Conservation (phyloP, 2,888 invertebrate species). For the Xestia xanthographa region DNA sequence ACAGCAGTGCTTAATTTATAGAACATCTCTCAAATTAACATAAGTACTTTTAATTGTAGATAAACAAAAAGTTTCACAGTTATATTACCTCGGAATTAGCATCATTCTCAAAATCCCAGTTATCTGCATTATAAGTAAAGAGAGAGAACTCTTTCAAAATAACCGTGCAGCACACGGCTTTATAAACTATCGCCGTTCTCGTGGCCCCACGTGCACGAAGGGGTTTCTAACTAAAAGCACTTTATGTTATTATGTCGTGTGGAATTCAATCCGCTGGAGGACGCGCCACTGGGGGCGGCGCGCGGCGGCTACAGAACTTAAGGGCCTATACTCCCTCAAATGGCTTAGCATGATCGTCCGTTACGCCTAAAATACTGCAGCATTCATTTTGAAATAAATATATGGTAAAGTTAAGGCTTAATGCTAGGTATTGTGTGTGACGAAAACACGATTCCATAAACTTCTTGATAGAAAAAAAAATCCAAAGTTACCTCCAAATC, state of each 20-base stretch:
- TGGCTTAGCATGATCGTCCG: no score
- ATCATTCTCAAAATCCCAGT: background rate
- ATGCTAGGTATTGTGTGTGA: no score
- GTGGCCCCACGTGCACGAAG: constrained; percentile 25
- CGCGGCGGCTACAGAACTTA: background rate
- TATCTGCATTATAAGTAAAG: background rate
- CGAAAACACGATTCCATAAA: no score
- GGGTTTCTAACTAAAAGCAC: constrained; percentile 53
- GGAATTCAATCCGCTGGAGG: constrained; percentile 45
- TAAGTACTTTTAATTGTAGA: no score
- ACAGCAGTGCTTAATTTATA: no score
- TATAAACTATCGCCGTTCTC: background rate
- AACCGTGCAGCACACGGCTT: background rate
- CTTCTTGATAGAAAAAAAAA: no score
- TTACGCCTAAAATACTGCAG: no score
- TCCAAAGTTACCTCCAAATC: no score
- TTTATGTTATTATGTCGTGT: constrained; percentile 49
- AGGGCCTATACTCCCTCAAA: no score
- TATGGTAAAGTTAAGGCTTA: no score
- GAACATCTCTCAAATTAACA: background rate
- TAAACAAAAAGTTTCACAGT: background rate
- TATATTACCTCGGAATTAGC: background rate
- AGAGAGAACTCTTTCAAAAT: background rate
- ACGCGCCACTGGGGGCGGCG: constrained; percentile 12
- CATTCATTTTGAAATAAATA: no score